Conservation (phyloP, 2,113 vertebrate genomes). For the Terrapene triunguis region DNA sequence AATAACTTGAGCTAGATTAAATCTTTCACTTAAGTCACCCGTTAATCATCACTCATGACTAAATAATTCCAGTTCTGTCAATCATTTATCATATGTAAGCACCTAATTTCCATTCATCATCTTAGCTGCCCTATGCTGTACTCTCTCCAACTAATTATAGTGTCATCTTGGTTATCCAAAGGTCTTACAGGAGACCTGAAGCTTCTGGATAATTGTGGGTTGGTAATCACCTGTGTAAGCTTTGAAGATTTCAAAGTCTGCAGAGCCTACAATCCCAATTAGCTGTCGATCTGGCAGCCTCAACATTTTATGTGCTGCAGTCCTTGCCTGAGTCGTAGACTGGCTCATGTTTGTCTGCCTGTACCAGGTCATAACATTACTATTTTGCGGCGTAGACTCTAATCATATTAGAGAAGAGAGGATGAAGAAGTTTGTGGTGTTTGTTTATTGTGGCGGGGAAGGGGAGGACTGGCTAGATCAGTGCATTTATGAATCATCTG, state of each 20-base stretch:
- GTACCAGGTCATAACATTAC: fast-evolving
- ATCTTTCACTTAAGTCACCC: background rate
- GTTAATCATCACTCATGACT: slow-evolving; percentile 16
- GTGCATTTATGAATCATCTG: background rate
- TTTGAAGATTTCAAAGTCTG: background rate
- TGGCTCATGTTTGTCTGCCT: background rate
- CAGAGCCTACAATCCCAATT: slow-evolving; percentile 15
- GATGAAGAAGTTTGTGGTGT: background rate
- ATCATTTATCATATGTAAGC: background rate
- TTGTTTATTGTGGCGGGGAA: background rate
- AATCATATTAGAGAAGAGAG: background rate
- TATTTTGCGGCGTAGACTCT: background rate
- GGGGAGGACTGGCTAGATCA: background rate
- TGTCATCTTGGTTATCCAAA: slow-evolving; percentile 44
- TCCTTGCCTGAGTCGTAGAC: fast-evolving
- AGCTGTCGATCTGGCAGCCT: background rate
- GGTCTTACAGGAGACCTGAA: slow-evolving; percentile 60
- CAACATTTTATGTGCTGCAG: background rate
- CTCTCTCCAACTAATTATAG: background rate
- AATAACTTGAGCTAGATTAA: slow-evolving; percentile 15
- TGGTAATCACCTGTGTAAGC: slow-evolving; percentile 37
- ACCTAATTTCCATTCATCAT: background rate
- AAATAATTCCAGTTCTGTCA: slow-evolving; percentile 39
- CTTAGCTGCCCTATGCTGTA: background rate
- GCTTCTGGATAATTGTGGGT: background rate